Base-by-base conservation (phyloP, 2,113 vertebrate genomes). In the Brienomyrus longianalis region DNA sequence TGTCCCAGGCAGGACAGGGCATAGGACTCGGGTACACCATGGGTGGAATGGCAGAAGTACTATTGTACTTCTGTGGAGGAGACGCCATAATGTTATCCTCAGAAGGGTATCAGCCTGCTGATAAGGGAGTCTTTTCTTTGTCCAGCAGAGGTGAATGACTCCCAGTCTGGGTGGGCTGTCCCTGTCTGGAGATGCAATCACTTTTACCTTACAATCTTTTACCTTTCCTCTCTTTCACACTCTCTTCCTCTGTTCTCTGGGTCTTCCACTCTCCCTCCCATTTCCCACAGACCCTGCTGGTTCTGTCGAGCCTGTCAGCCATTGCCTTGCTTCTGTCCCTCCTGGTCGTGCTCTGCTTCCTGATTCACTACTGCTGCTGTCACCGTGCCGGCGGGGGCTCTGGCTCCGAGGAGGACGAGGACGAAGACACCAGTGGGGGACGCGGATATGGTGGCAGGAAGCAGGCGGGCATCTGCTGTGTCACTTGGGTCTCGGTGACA, bases 361-460 rank as follows among this genome's bases (percentile, higher is more conserved):
- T 98, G 93, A 97, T 98, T 92, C 96, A 97, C 94, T 98, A 97
- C 94, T 98, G 97, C 95, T 97, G 96, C 95, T 96, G 96, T 94
- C 95, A 94, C 92, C 95, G 95, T 54, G 94, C 95, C 5, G 95
- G 96, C 90, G 93, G 93, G 59, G 94, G 92, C 48, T 95, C 95
- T 59, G 96, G 96, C 88, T 95, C 94, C 3, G 95, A 97, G 89
- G 96, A 97, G 2, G 97, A 97, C 74, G 96, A 97, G 54, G 97
- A 96, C 52, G 93, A 96, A 48, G 96, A 96, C 74, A 95, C 92
- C 88, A 96, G 95, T 92, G 95, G 95, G 6, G 96, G 94, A 92
- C 96, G 95, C 86, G 96, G 96, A 90, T 96, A 96, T 91, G 92
- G 94, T 10, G 95, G 94, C 27, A 95, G 95, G 93, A 97, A 97